Conservation (phyloP, 2,797 vertebrate species). For the Acanthis flammea region DNA sequence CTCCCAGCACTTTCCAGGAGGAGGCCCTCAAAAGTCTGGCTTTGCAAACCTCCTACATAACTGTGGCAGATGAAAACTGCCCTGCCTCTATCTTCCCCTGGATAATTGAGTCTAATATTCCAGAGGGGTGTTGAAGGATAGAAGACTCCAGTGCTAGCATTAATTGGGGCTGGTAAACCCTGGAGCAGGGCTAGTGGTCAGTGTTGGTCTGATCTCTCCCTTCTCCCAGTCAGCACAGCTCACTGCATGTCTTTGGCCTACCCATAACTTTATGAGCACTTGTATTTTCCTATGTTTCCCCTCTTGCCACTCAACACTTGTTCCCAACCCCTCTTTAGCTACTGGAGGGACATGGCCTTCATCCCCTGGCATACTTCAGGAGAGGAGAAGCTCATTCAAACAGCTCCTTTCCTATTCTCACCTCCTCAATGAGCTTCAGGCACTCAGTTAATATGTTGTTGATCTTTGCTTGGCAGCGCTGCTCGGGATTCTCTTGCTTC, state of each 20-base stretch:
- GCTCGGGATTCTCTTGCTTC: conserved; percentile 72
- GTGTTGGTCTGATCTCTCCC: too few species aligned
- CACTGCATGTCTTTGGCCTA: background rate
- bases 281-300: background rate
- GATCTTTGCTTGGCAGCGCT: conserved; percentile 71
- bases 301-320: background rate
- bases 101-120: background rate
- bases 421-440: conserved; percentile 80
- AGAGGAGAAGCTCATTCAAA: background rate
- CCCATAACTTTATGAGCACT: fast-evolving
- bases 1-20: background rate
- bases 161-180: background rate
- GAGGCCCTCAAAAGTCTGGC: background rate
- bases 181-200: fast-evolving
- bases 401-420: conserved; percentile 35
- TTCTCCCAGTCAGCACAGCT: too few species aligned
- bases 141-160: background rate
- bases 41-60: background rate
- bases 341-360: background rate
- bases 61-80: background rate
- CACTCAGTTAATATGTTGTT: conserved; percentile 80
- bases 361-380: background rate
- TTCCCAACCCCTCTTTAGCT: background rate
- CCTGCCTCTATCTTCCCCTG: background rate
- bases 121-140: background rate